Conservation (phyloP, 2,113 vertebrate species). For the Panthera tigris region DNA sequence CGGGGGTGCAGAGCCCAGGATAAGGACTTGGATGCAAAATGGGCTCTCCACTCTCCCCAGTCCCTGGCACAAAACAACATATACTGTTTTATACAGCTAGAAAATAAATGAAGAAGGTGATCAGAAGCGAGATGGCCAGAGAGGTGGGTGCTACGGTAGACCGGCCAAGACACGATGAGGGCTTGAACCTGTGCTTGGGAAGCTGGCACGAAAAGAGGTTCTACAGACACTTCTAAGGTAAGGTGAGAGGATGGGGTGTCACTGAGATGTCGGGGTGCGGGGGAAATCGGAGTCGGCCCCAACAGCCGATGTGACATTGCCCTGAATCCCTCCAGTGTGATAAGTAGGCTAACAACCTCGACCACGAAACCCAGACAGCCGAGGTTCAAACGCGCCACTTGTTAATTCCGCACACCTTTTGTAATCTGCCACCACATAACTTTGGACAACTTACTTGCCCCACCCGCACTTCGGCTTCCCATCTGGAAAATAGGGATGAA, state of each 20-base stretch:
- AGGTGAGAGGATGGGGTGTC: neutral
- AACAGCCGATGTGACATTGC: neutral
- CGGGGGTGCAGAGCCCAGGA: neutral
- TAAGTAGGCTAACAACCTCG: neutral
- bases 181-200: neutral
- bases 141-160: neutral
- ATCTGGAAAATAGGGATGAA: neutral
- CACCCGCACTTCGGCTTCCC: neutral
- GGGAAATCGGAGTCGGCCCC: neutral
- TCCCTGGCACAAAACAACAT: neutral
- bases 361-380: neutral
- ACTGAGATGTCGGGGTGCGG: neutral
- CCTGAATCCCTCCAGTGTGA: neutral
- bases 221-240: neutral
- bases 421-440: neutral
- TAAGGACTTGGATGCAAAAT: neutral
- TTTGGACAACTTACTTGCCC: neutral
- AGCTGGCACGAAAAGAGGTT: slow-evolving; percentile 13
- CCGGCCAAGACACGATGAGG: neutral
- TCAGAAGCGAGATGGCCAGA: neutral
- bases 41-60: neutral
- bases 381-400: neutral
- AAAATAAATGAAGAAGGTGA: neutral
- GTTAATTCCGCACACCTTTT: neutral
- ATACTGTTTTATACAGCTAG: neutral